A percentile compares a stretch with the other conserved stretches of the same genome.
These are phyloP conservation scores for Pentalonia nigronervosa DNA, from an alignment of 1,140 invertebrate species.

Conservation along the genomic window DNA sequence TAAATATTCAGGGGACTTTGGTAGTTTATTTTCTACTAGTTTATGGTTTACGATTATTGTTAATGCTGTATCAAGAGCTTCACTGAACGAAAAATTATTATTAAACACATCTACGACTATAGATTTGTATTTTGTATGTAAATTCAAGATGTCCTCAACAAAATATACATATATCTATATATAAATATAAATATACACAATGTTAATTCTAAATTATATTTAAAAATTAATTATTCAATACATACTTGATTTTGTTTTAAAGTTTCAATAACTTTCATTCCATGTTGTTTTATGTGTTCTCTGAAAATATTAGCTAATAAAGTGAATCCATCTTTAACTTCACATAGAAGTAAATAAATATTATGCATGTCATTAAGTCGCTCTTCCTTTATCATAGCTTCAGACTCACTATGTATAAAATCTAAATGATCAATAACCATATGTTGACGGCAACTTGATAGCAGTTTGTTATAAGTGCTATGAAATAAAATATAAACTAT, in stretches of 20 bases:
- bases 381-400: constrained; percentile 83
- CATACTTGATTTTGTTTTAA: constrained; percentile 45
- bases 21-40: constrained; percentile 73
- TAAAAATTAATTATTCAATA: background rate
- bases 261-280: constrained; percentile 16
- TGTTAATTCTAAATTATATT: background rate
- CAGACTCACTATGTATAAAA: constrained; percentile 87
- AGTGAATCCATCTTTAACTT: constrained; percentile 79
- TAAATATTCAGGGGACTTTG: constrained; percentile 84
- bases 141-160: constrained; percentile 89
- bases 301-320: constrained; percentile 85
- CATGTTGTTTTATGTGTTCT: constrained; percentile 81
- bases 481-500: background rate
- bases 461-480: constrained; percentile 40
- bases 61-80: constrained; percentile 93
- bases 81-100: constrained; percentile 90
- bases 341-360: constrained; percentile 88
- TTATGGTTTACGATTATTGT: constrained; percentile 88
- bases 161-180: constrained; percentile 80
- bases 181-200: background rate
- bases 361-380: constrained; percentile 83
- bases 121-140: constrained; percentile 90
- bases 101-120: constrained; percentile 86
- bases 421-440: constrained; percentile 88
- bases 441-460: constrained; percentile 65